Conservation (phyloP, 2,888 invertebrate species). For the Polydrusus tereticollis region DNA sequence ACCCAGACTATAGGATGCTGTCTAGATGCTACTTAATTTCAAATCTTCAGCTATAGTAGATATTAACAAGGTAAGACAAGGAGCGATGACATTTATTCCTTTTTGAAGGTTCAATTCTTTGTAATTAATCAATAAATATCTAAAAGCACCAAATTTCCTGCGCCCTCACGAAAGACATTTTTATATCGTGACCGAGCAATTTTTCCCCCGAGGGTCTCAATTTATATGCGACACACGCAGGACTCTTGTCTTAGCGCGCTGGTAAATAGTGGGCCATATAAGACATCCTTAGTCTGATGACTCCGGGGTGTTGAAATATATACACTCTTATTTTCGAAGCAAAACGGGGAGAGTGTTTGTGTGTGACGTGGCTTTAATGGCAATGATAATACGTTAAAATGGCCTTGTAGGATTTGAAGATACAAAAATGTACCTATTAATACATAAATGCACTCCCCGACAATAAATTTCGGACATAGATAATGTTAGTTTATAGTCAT, state of each 20-base stretch:
- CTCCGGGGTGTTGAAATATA: constrained; percentile 41
- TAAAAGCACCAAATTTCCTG: neutral
- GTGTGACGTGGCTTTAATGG: constrained; percentile 24
- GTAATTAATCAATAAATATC: neutral
- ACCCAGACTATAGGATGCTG: too few relatives aligned
- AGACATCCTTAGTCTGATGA: constrained; percentile 33
- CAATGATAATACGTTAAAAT: neutral
- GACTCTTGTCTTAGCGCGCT: constrained; percentile 28
- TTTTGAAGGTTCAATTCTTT: neutral
- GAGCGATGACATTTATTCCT: too few relatives aligned
- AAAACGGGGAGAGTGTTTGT: constrained; percentile 9
- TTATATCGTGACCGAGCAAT: constrained; percentile 25
- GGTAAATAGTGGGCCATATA: constrained; percentile 41
- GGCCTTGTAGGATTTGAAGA: neutral
- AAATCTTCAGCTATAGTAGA: too few relatives aligned
- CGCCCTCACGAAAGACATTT: neutral
- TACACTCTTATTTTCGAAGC: constrained; percentile 30
- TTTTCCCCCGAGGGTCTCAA: constrained; percentile 30
- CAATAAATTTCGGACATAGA: too few relatives aligned
- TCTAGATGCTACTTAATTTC: too few relatives aligned
- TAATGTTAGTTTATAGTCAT: too few relatives aligned
- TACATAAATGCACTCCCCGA: too few relatives aligned
- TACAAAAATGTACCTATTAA: neutral
- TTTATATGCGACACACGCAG: constrained; percentile 45
- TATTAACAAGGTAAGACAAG: too few relatives aligned